Evolutionary conservation across 1,140 invertebrate genomes (phyloP).

Genomic region (Anoplolepis gracilipes): DNA sequence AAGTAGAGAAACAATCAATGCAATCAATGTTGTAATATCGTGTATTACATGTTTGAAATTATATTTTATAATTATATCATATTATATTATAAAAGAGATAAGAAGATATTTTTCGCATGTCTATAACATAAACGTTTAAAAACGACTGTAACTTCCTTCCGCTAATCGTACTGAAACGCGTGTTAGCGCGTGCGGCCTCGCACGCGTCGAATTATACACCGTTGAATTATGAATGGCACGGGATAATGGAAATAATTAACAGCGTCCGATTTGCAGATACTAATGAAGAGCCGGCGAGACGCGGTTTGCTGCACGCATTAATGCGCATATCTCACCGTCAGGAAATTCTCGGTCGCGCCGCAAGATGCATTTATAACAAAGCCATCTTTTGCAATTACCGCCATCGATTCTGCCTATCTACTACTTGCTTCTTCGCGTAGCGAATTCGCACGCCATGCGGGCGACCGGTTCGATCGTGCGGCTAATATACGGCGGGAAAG

Average conservation of each 20-base stretch:
- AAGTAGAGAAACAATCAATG: background rate
- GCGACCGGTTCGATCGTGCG: background rate
- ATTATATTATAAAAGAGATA: background rate
- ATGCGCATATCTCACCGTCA: slow-evolving; percentile 29
- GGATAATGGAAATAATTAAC: slow-evolving; percentile 69
- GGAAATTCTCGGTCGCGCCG: background rate
- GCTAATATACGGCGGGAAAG: background rate
- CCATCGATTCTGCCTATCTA: background rate
- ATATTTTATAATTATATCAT: background rate
- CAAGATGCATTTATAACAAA: slow-evolving; percentile 46
- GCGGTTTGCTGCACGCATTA: slow-evolving; percentile 65
- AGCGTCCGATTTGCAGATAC: slow-evolving; percentile 55
- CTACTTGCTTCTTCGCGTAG: background rate
- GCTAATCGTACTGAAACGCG: background rate
- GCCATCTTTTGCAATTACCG: slow-evolving; percentile 51
- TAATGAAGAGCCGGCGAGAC: slow-evolving; percentile 64
- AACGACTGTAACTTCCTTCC: background rate
- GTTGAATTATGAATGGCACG: slow-evolving; percentile 63
- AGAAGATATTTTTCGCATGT: background rate
- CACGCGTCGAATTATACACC: slow-evolving; percentile 56
- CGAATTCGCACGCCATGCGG: slow-evolving; percentile 27
- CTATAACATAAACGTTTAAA: background rate
- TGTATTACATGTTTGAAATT: background rate
- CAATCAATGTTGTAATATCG: background rate
- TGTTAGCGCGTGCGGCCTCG: slow-evolving; percentile 28